Evolutionary conservation across 1,140 invertebrate genomes (phyloP).

Genomic region (Adoxophyes honmai): DNA sequence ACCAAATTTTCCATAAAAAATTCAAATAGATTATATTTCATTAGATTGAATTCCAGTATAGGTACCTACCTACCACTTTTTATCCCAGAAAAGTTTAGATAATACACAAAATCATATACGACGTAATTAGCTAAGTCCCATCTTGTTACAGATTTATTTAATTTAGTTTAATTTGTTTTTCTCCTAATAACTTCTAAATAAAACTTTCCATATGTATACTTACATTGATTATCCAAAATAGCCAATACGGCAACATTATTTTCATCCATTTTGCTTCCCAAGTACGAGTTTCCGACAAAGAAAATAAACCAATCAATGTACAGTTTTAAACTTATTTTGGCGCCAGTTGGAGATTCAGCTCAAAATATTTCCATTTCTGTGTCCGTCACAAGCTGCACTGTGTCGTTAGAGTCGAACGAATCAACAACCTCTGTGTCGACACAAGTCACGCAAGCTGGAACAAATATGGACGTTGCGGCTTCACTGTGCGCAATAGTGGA

Average conservation of each 20-base stretch:
- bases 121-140: too few species aligned
- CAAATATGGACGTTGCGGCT: neutral
- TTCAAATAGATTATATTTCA: too few species aligned
- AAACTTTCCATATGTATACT: slow-evolving; percentile 25
- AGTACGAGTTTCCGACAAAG: slow-evolving; percentile 25
- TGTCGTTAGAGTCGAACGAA: neutral
- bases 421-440: neutral
- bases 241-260: slow-evolving; percentile 54
- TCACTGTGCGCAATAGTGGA: neutral
- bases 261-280: slow-evolving; percentile 40
- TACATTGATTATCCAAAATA: slow-evolving; percentile 53
- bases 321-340: neutral
- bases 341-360: slow-evolving; percentile 1
- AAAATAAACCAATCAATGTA: neutral
- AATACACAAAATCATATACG: too few species aligned
- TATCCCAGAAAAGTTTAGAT: too few species aligned
- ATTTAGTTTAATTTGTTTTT: too few species aligned
- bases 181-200: too few species aligned
- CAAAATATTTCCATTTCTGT: neutral
- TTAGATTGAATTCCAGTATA: too few species aligned
- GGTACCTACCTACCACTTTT: too few species aligned
- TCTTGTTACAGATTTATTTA: too few species aligned
- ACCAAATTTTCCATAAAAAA: too few species aligned
- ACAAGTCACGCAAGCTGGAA: neutral
- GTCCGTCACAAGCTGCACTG: slow-evolving; percentile 1